A percentile compares a stretch with the other conserved stretches of the same genome.
phyloP scores from a whole-genome alignment of 2,797 vertebrate species.

The Rhadinocentrus ornatus region DNA sequence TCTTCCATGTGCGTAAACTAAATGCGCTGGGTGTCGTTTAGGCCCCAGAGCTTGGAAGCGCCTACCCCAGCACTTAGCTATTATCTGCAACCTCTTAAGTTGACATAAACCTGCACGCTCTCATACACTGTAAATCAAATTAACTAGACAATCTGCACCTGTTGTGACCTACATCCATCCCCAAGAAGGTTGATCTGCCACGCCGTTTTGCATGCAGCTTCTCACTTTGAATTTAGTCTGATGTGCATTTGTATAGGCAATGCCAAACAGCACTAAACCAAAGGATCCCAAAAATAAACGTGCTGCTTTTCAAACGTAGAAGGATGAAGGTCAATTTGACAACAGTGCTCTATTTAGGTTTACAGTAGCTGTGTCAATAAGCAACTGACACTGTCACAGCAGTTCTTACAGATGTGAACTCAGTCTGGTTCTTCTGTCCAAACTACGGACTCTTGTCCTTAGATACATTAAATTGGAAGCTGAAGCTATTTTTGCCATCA shows the following conservation, averaged over 20 bases:
- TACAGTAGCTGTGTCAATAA: neutral
- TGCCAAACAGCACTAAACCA: conserved; percentile 21
- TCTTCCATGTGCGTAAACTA: neutral
- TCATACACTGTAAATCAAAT: neutral
- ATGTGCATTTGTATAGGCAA: neutral
- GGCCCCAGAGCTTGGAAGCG: conserved; percentile 24
- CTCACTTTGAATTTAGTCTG: neutral
- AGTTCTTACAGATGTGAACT: neutral
- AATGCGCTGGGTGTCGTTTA: neutral
- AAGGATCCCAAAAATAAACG: conserved; percentile 11
- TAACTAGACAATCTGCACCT: conserved; percentile 35
- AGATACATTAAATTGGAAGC: neutral
- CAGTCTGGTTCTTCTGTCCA: neutral
- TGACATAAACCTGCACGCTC: neutral
- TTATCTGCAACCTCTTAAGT: neutral
- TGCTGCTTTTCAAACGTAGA: conserved; percentile 43
- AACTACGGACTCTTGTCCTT: neutral
- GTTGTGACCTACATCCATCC: conserved; percentile 70
- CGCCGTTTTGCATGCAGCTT: neutral
- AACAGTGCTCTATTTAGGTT: conserved; percentile 24
- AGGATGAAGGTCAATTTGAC: conserved; percentile 38
- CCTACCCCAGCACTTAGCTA: neutral
- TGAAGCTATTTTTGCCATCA: neutral
- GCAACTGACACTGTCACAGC: no score
- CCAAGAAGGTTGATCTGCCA: neutral